Base-by-base conservation (phyloP, 1,140 invertebrate genomes). In the Coptotermes formosanus region DNA sequence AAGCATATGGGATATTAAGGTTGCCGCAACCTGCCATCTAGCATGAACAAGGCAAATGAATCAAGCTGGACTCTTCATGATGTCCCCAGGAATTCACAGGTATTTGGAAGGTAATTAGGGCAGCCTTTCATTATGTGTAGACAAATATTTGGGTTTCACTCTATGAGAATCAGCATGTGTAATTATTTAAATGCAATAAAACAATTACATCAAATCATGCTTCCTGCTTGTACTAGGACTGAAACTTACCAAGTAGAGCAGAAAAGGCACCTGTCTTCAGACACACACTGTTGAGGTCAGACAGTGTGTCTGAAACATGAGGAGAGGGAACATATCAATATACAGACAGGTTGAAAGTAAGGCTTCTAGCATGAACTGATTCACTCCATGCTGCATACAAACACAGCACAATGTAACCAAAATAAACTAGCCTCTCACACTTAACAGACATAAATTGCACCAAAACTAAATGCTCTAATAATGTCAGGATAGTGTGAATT, bases 191-290 rank as follows among this genome's bases (percentile, higher is more conserved):
- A 38, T 11, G n/a, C 7, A 43, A n/a, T 30, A 85, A 85, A 32
- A 16, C 0, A 64, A 32, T 14, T 25, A 30, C 3, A 12, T n/a
- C n/a, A 38, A 85, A 25, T 85, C 11, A 25, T 23, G 25, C 23
- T 30, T 25, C 12, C 45, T 11, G 19, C 45, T n/a, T 21, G 16
- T 25, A 19, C 9, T 1, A 43, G 43, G 12, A 69, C 0, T 32
- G 16, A 45, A 2, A 83, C 85, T 87, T 55, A 87, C 86, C 95
- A 43, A 96, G 92, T 55, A 97, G 91, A 0, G 95, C 95, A 38
- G 95, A 95, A 84, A 97, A 93, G 23, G 96, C 93, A 59, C 95
- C 95, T 9, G 95, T 95, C 90, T 94, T 94, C 87, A 97, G 91
- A 88, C 96, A 97, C 0, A 96, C 95, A 89, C 87, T 90, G 85